Evolutionary conservation across 2,888 invertebrate species (phyloP).

Genomic region (Mamestra brassicae): DNA sequence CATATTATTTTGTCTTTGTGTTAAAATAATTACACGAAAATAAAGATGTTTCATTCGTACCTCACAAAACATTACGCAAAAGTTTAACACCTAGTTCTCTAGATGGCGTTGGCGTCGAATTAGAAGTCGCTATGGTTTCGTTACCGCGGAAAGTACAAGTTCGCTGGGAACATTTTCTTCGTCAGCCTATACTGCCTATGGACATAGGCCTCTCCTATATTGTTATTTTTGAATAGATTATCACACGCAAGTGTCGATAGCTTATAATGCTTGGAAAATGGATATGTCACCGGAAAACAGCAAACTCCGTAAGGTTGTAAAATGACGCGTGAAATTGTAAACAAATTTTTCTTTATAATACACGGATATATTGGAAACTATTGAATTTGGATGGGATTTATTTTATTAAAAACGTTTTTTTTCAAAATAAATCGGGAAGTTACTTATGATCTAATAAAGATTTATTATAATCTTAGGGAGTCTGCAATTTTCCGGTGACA

Average conservation of each 20-base stretch:
- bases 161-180: not conserved
- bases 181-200: slow-evolving; percentile 41
- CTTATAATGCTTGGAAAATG: not conserved
- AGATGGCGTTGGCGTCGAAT: slow-evolving; percentile 47
- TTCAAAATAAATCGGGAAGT: too few species aligned
- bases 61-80: not conserved
- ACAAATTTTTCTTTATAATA: too few species aligned
- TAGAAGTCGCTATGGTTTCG: slow-evolving; percentile 51
- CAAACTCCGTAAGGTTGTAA: too few species aligned
- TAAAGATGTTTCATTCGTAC: not conserved
- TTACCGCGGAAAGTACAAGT: slow-evolving; percentile 15
- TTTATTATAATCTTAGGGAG: too few species aligned
- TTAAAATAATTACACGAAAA: not conserved
- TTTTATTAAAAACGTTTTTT: too few species aligned
- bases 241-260: slow-evolving; percentile 27
- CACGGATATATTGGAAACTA: too few species aligned
- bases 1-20: not conserved
- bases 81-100: slow-evolving; percentile 27
- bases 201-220: slow-evolving; percentile 41
- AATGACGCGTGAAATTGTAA: too few species aligned
- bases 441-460: too few species aligned
- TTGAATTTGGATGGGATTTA: too few species aligned
- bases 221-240: slow-evolving; percentile 27
- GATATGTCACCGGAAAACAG: too few species aligned
- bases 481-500: too few species aligned